phyloP scores from a whole-genome alignment of 2,888 invertebrate genomes.

The Drosophila subquinaria region DNA sequence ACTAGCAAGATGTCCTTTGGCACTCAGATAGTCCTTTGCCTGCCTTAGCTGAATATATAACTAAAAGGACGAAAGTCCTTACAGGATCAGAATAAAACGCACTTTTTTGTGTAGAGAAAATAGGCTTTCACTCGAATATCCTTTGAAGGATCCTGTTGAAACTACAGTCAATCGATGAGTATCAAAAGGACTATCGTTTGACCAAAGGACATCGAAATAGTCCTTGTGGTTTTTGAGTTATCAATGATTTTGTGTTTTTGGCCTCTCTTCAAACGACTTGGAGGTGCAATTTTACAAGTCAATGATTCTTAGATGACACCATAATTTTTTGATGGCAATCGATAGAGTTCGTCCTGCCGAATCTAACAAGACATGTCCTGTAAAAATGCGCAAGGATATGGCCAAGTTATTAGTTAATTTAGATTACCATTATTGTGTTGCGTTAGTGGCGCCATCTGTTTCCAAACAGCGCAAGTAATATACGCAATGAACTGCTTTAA shows the following conservation, averaged over 20 bases:
- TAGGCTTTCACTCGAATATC: background rate
- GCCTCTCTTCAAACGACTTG: background rate
- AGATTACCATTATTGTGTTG: background rate
- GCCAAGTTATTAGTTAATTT: background rate
- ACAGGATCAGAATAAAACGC: background rate
- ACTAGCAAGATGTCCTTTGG: constrained; percentile 3
- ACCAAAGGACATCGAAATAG: too few species aligned
- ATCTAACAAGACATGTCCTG: background rate
- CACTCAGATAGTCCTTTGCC: background rate
- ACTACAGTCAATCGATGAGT: background rate
- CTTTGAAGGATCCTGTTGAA: background rate
- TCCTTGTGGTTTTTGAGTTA: background rate
- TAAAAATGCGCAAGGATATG: background rate
- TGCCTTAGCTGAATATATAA: background rate
- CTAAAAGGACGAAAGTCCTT: constrained; percentile 16
- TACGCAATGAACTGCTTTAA: too few species aligned
- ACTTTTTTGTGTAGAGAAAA: background rate
- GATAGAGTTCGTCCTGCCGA: background rate
- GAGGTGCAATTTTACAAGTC: background rate
- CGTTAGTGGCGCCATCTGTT: too few species aligned
- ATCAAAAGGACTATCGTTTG: background rate
- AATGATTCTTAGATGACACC: background rate
- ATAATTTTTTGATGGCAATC: background rate
- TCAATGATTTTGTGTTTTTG: too few species aligned
- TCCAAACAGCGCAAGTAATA: too few species aligned